These are phyloP conservation scores for Oriolus oriolus DNA, from an alignment of 2,113 vertebrate genomes.

Conservation along the genomic window DNA sequence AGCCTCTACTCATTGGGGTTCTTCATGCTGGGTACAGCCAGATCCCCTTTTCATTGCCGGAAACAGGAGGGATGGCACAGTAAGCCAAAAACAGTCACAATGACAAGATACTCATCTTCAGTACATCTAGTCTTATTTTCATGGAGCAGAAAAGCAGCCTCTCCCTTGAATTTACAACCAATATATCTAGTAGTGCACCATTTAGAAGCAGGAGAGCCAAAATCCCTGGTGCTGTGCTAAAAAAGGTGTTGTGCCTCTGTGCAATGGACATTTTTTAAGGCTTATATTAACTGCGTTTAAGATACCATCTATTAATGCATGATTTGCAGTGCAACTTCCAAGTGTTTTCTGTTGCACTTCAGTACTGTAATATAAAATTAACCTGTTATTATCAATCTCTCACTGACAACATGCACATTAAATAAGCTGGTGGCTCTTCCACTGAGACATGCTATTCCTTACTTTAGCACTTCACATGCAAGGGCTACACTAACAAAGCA, in stretches of 20 bases:
- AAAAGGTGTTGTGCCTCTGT: background rate
- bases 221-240: background rate
- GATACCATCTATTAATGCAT: background rate
- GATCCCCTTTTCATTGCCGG: background rate
- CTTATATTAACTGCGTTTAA: background rate
- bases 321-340: constrained; percentile 47
- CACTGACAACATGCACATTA: constrained; percentile 65
- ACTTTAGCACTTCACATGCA: constrained; percentile 74
- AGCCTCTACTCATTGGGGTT: background rate
- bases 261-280: background rate
- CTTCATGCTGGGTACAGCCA: background rate
- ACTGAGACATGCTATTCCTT: constrained; percentile 68
- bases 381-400: constrained; percentile 13
- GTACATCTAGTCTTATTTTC: background rate
- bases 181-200: background rate
- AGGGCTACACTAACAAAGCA: constrained; percentile 56
- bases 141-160: background rate
- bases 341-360: constrained; percentile 45
- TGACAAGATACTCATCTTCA: background rate
- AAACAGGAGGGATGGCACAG: background rate
- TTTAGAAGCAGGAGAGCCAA: background rate
- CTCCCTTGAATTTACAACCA: background rate
- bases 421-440: constrained; percentile 52
- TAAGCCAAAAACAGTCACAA: background rate
- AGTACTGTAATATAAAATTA: constrained; percentile 9